Evolutionary conservation across 2,888 invertebrate species (phyloP).

Genomic region (Amorpha juglandis): DNA sequence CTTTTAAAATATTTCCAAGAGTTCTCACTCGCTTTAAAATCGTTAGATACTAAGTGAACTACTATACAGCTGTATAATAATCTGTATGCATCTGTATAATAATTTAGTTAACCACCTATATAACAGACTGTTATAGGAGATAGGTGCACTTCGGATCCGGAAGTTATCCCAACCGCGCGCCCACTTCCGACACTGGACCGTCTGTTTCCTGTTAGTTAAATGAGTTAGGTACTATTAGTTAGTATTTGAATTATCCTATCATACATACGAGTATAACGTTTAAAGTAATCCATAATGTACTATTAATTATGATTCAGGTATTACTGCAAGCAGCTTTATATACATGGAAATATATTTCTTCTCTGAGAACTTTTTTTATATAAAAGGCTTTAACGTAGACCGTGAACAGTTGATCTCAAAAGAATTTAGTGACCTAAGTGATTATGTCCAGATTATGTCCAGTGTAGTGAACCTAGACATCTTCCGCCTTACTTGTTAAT

Average conservation of each 20-base stretch:
- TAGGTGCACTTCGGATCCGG: conserved; percentile 48
- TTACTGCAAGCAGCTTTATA: neutral
- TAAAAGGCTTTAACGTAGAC: too few species aligned
- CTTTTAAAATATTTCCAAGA: neutral
- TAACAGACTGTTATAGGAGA: neutral
- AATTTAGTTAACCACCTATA: neutral
- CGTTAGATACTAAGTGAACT: neutral
- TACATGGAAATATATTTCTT: neutral
- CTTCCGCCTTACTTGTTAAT: too few species aligned
- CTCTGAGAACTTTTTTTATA: neutral
- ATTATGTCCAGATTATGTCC: too few species aligned
- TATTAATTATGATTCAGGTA: neutral
- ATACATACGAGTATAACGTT: neutral
- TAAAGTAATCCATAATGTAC: neutral
- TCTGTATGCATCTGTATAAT: neutral
- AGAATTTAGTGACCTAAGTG: too few species aligned
- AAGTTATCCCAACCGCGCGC: conserved; percentile 52
- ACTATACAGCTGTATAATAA: neutral
- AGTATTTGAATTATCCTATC: neutral
- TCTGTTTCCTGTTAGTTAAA: conserved; percentile 50
- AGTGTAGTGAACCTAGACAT: too few species aligned
- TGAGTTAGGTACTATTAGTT: conserved; percentile 33
- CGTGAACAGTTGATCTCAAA: too few species aligned
- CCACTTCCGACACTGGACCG: conserved; percentile 49
- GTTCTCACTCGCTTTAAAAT: neutral